Evolutionary conservation across 2,113 vertebrate genomes (phyloP).

Genomic region (Gobiocypris rarus): DNA sequence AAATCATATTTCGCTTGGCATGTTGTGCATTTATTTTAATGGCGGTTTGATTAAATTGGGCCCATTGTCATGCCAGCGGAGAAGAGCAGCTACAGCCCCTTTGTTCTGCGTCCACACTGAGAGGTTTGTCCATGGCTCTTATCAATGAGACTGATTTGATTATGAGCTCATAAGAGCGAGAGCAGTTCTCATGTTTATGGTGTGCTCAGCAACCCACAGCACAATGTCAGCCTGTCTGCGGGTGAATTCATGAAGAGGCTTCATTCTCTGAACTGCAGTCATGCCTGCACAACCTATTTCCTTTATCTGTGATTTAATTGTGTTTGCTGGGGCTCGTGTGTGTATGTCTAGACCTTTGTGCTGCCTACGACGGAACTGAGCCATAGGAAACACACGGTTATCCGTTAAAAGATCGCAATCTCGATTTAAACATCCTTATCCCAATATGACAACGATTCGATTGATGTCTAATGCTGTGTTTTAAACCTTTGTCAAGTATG

Average conservation of each 20-base stretch:
- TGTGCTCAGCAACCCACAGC: conserved; percentile 77
- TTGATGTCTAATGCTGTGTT: too few relatives aligned
- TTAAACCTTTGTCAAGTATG: too few relatives aligned
- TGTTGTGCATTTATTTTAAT: conserved; percentile 7
- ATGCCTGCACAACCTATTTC: conserved; percentile 77
- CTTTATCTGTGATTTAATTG: conserved; percentile 78
- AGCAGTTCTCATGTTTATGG: conserved; percentile 77
- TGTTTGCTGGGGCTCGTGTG: conserved; percentile 62
- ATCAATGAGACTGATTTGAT: conserved; percentile 81
- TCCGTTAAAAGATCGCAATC: too few relatives aligned
- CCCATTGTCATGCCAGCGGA: conserved; percentile 22
- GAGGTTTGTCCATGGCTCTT: conserved; percentile 76
- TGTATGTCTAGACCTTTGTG: conserved; percentile 54
- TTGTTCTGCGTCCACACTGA: conserved; percentile 73
- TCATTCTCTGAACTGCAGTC: conserved; percentile 74
- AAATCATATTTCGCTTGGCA: conserved; percentile 30
- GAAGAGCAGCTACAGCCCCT: conserved; percentile 60
- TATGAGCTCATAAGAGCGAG: conserved; percentile 76
- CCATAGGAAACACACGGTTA: not conserved
- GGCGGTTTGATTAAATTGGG: conserved; percentile 29
- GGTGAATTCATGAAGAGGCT: conserved; percentile 68
- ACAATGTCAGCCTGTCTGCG: conserved; percentile 76
- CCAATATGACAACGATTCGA: too few relatives aligned
- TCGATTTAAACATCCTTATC: too few relatives aligned
- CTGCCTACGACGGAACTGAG: not conserved